Conservation (phyloP, 2,888 invertebrate genomes). For the Escarpia spicata region DNA sequence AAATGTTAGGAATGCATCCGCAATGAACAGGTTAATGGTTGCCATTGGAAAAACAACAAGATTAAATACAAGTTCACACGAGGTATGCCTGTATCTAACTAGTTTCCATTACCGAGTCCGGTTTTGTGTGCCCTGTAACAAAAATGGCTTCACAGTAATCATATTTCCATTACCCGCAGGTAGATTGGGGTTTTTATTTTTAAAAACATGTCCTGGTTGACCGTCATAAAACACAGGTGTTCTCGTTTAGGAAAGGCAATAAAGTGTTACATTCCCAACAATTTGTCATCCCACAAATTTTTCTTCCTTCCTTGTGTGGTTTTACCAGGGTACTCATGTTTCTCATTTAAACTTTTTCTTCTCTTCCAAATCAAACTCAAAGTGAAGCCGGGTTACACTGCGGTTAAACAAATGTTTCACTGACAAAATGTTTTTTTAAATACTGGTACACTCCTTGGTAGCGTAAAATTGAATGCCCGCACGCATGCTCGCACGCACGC, state of each 20-base stretch:
- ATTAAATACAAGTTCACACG: not conserved
- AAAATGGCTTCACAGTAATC: not conserved
- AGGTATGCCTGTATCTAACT: not conserved
- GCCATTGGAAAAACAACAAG: not conserved
- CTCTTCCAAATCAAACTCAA: no score
- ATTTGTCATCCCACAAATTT: not conserved
- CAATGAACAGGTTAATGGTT: not conserved
- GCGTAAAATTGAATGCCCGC: no score
- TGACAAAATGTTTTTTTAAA: no score
- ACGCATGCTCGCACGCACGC: no score
- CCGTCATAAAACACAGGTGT: not conserved
- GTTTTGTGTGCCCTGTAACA: not conserved
- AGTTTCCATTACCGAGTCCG: not conserved
- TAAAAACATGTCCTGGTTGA: not conserved
- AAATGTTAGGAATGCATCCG: not conserved
- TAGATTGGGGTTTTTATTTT: not conserved
- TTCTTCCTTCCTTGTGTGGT: not conserved
- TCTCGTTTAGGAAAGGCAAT: not conserved
- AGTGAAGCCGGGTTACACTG: no score
- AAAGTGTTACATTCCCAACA: not conserved
- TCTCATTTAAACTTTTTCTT: no score
- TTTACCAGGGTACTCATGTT: no score
- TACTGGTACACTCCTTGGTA: no score
- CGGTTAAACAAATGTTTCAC: no score
- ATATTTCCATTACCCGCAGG: not conserved